Evolutionary conservation across 2,797 vertebrate species (phyloP).

Genomic region (Liasis olivaceus): DNA sequence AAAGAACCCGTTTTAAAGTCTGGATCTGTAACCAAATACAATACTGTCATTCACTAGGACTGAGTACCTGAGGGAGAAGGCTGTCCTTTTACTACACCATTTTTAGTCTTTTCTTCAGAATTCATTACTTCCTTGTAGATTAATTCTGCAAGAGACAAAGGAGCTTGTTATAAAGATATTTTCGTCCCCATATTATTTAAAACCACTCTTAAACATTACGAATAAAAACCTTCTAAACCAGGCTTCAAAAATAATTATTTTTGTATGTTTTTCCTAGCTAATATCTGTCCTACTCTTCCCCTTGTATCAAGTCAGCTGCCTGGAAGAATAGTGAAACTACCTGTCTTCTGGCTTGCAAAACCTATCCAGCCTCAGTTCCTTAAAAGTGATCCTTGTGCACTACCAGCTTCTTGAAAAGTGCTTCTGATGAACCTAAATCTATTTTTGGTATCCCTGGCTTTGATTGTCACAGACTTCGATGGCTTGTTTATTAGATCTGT

Average conservation of each 20-base stretch:
- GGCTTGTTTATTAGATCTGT: neutral
- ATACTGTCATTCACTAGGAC: conserved; percentile 67
- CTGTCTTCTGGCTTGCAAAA: neutral
- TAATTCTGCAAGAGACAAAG: conserved; percentile 82
- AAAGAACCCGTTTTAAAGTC: neutral
- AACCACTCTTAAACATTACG: neutral
- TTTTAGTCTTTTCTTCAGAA: conserved; percentile 99
- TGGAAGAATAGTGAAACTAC: neutral
- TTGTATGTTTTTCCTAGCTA: neutral
- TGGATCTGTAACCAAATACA: neutral
- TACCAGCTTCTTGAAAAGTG: neutral
- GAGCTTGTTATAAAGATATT: conserved; percentile 12
- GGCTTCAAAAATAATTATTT: neutral
- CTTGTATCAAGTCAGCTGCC: neutral
- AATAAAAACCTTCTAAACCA: neutral
- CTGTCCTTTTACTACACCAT: conserved; percentile 99
- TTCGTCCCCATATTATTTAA: neutral
- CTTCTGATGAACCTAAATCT: neutral
- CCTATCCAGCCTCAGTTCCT: too few relatives aligned
- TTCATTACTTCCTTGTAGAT: conserved; percentile 99
- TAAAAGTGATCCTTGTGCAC: neutral
- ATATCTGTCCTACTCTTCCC: neutral
- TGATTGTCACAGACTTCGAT: neutral
- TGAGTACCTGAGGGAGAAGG: conserved; percentile 99
- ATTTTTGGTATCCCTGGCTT: neutral